Evolutionary conservation across 2,113 vertebrate genomes (phyloP).

Genomic region (Furnarius figulus): DNA sequence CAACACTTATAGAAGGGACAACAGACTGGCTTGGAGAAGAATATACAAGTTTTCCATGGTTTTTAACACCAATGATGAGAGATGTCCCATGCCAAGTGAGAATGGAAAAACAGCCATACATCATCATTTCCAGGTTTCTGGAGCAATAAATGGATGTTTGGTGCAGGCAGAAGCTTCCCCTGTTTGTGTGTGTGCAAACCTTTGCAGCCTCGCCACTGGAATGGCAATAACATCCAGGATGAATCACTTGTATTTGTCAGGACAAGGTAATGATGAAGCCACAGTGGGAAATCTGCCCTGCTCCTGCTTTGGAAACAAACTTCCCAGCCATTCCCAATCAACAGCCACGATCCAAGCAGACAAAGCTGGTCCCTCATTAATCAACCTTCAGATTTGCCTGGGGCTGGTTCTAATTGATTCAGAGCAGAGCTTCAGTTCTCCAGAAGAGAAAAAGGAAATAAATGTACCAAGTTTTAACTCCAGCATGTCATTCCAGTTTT

Average conservation of each 20-base stretch:
- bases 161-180: not conserved
- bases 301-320: not conserved
- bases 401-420: constrained; percentile 36
- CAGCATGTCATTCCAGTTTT: not conserved
- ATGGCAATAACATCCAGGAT: not conserved
- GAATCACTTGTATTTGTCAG: not conserved
- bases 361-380: not conserved
- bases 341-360: not conserved
- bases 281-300: not conserved
- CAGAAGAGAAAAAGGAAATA: not conserved
- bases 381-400: not conserved
- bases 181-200: not conserved
- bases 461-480: not conserved
- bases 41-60: not conserved
- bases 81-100: not conserved
- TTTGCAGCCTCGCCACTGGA: not conserved
- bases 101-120: not conserved
- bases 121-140: not conserved
- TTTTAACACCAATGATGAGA: not conserved
- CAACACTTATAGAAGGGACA: not conserved
- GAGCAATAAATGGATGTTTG: not conserved
- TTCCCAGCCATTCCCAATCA: not conserved
- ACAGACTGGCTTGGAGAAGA: not conserved
- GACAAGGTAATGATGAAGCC: not conserved
- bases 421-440: not conserved